Evolutionary conservation across 1,140 invertebrate species (phyloP).

Genomic region (Drosophila bipectinata): DNA sequence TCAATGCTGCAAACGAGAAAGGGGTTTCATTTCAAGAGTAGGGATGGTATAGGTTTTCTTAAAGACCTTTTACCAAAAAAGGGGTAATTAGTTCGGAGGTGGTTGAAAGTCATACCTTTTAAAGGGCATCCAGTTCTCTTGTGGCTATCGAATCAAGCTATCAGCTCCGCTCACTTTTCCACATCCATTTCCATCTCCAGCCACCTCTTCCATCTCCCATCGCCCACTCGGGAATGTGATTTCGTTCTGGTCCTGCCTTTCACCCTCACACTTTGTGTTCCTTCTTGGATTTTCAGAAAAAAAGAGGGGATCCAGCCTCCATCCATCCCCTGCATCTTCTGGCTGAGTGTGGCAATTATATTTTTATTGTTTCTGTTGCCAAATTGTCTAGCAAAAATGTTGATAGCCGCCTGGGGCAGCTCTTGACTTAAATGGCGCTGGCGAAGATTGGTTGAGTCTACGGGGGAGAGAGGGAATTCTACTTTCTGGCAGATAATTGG

Average conservation of each 20-base stretch:
- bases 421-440: slow-evolving; percentile 40
- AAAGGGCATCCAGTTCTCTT: neutral
- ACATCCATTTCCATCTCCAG: slow-evolving; percentile 6
- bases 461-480: neutral
- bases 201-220: slow-evolving; percentile 1
- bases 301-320: neutral
- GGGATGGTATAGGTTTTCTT: neutral
- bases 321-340: slow-evolving; percentile 6
- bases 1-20: slow-evolving; percentile 27
- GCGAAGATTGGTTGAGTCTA: slow-evolving; percentile 6
- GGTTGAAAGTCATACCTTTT: neutral
- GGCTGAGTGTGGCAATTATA: slow-evolving; percentile 67
- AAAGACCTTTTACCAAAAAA: neutral
- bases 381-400: slow-evolving; percentile 75
- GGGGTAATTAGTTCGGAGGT: too few species aligned
- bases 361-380: slow-evolving; percentile 74
- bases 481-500: slow-evolving; percentile 33
- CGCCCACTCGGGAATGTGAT: slow-evolving; percentile 3
- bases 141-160: slow-evolving; percentile 51
- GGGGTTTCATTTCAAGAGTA: too few species aligned
- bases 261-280: slow-evolving; percentile 17
- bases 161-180: slow-evolving; percentile 19
- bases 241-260: slow-evolving; percentile 12
- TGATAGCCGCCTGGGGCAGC: slow-evolving; percentile 59
- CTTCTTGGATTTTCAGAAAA: slow-evolving; percentile 3